Conservation (phyloP, 2,888 invertebrate species). For the Drosophila robusta region DNA sequence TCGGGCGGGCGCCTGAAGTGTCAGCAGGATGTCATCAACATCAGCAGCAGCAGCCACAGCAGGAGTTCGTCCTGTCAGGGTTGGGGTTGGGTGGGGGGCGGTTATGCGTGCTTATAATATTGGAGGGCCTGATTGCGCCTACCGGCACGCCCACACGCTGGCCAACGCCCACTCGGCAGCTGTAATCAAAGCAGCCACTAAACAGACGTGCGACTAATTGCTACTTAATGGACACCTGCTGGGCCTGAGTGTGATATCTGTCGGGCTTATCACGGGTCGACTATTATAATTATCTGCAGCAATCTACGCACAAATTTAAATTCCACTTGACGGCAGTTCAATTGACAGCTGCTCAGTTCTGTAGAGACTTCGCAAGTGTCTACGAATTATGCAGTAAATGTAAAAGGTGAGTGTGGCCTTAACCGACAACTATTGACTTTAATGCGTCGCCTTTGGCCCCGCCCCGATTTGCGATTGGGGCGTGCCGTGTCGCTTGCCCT, state of each 20-base stretch:
- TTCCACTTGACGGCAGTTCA: neutral
- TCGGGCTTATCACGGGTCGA: conserved; percentile 9
- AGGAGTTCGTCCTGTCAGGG: conserved; percentile 12
- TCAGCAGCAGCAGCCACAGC: conserved; percentile 23
- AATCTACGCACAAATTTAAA: neutral
- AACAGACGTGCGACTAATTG: conserved; percentile 68
- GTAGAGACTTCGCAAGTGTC: conserved; percentile 1
- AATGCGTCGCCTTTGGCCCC: conserved; percentile 35
- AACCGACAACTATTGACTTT: conserved; percentile 27
- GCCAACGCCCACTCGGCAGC: conserved; percentile 4
- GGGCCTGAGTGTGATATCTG: conserved; percentile 38
- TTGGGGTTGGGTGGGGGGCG: neutral
- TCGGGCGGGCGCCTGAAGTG: conserved; percentile 57
- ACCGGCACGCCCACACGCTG: conserved; percentile 39
- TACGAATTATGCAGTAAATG: conserved; percentile 12
- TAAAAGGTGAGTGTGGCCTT: conserved; percentile 16
- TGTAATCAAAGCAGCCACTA: conserved; percentile 52
- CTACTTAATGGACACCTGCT: conserved; percentile 66
- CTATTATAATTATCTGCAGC: neutral
- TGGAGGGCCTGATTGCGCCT: conserved; percentile 66
- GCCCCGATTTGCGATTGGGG: conserved; percentile 33
- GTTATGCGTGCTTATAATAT: conserved; percentile 61
- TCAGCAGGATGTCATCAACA: conserved; percentile 67
- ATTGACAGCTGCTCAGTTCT: neutral
- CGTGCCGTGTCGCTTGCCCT: conserved; percentile 30